Evolutionary conservation across 1,140 invertebrate species (phyloP).

Genomic region (Zaprionus vittiger): DNA sequence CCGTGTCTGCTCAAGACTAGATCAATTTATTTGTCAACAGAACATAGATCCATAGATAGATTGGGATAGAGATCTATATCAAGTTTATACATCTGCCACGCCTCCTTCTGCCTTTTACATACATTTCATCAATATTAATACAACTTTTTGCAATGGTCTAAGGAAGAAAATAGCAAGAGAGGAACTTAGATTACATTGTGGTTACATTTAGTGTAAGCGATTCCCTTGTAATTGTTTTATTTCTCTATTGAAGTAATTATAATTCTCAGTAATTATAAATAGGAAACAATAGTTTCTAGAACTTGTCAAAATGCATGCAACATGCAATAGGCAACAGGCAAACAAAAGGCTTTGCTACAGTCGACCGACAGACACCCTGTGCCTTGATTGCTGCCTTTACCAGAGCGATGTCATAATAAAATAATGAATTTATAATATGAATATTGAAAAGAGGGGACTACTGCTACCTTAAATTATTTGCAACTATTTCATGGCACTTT

Average conservation of each 20-base stretch:
- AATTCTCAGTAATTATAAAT: background rate
- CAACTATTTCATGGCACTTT: background rate
- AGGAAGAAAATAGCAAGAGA: too few species aligned
- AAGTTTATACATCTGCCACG: too few species aligned
- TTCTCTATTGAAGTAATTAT: background rate
- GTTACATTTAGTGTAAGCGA: background rate
- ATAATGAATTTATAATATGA: too few species aligned
- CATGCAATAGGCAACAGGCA: conserved; percentile 7
- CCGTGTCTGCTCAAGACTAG: background rate
- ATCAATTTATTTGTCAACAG: background rate
- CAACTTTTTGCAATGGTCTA: too few species aligned
- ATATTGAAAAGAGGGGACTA: too few species aligned
- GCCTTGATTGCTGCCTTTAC: background rate
- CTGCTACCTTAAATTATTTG: too few species aligned
- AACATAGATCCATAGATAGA: background rate
- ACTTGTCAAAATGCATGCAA: conserved; percentile 1
- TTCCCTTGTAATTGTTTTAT: background rate
- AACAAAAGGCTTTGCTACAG: background rate
- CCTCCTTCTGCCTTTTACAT: too few species aligned
- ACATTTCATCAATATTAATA: too few species aligned
- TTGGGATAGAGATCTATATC: too few species aligned
- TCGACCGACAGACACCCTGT: background rate
- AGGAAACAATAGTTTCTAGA: background rate
- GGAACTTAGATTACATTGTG: background rate
- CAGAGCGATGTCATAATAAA: too few species aligned